Percentiles rank a stretch among this genome's conserved stretches.
Evolutionary conservation across 2,888 invertebrate genomes (phyloP).

Genomic region (Entomobrya multifasciata): DNA sequence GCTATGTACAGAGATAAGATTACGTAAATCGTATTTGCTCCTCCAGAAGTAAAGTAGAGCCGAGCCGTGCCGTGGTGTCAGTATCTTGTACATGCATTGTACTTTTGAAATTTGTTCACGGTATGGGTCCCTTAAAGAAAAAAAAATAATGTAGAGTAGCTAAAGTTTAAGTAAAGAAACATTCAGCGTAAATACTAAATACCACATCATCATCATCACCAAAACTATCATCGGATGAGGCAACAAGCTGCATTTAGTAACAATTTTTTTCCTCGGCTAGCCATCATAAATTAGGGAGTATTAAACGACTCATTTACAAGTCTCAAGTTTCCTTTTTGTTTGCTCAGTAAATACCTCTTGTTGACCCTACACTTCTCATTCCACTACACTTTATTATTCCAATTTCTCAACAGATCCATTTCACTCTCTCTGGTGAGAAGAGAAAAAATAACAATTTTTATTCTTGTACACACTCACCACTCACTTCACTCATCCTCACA

Average conservation of each 20-base stretch:
- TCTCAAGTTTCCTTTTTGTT: conserved; percentile 72
- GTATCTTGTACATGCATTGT: background rate
- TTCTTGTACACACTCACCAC: conserved; percentile 29
- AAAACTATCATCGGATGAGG: conserved; percentile 7
- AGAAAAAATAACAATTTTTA: conserved; percentile 23
- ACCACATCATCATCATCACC: background rate
- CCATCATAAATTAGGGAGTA: conserved; percentile 74
- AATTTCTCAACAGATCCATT: background rate
- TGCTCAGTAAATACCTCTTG: conserved; percentile 71
- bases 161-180: too few species aligned
- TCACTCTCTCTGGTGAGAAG: background rate
- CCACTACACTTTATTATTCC: conserved; percentile 66
- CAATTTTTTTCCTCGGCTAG: conserved; percentile 61
- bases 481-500: background rate
- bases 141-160: background rate
- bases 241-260: conserved; percentile 37
- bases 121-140: conserved; percentile 31
- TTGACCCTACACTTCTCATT: conserved; percentile 68
- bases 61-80: too few species aligned
- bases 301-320: conserved; percentile 70
- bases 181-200: too few species aligned
- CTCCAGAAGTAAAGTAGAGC: background rate
- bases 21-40: conserved; percentile 33
- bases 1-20: conserved; percentile 50
- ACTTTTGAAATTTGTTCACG: conserved; percentile 51